phyloP scores from a whole-genome alignment of 35 echinoderm and acorn worm genomes.

The Eucidaris tribuloides region DNA sequence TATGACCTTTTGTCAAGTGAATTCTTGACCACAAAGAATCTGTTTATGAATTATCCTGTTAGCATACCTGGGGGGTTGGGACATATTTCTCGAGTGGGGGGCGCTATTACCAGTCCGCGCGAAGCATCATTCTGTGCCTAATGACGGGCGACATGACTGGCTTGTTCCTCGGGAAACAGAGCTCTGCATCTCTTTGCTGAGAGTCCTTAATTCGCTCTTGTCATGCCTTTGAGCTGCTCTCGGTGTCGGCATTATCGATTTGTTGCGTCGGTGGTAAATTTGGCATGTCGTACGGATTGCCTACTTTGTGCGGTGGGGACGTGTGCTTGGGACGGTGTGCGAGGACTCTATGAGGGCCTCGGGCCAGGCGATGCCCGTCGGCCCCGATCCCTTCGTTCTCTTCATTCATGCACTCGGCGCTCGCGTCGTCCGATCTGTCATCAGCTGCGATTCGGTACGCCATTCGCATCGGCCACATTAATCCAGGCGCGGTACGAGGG shows the following conservation, averaged over 20 bases:
- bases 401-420: no score
- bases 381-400: slow-evolving; percentile 56
- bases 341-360: slow-evolving; percentile 63
- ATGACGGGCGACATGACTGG: slow-evolving; percentile 60
- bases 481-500: slow-evolving; percentile 67
- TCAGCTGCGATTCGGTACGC: slow-evolving; percentile 2
- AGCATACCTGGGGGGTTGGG: no score
- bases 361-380: slow-evolving; percentile 22
- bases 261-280: slow-evolving; percentile 66
- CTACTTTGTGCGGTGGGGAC: no score
- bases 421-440: no score
- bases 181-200: slow-evolving; percentile 95
- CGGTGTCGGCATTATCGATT: slow-evolving; percentile 90
- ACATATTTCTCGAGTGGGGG: no score
- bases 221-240: slow-evolving; percentile 92
- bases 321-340: not conserved
- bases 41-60: no score
- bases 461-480: slow-evolving; percentile 13
- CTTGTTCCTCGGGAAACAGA: slow-evolving; percentile 88
- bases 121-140: no score
- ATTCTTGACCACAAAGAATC: no score
- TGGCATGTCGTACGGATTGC: slow-evolving; percentile 57
- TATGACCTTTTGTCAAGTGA: no score
- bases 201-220: slow-evolving; percentile 77
- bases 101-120: no score